Evolutionary conservation across 2,888 invertebrate genomes (phyloP), one percentile per base, ranked within the genome.

Genomic region (Drosophila antonietae): DNA sequence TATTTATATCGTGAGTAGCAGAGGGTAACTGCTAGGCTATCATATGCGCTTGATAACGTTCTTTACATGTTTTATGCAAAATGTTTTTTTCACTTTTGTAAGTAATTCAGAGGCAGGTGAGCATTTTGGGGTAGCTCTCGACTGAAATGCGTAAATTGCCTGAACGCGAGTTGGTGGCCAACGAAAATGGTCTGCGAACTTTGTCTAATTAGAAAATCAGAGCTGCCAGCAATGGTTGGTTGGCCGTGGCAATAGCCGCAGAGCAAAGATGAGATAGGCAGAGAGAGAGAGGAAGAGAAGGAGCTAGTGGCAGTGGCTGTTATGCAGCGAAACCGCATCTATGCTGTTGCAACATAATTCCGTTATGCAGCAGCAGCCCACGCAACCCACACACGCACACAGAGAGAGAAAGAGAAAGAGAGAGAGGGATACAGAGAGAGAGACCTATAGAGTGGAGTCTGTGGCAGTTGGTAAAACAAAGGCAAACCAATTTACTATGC

Each of bases 131-230:
- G 51, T 44, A 44, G n/a, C 39, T 18, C 28, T 49, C 49, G n/a
- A n/a, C 55, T 46, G 58, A 55, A 52, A 70, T 73, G 78, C 69
- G 80, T 74, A 82, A 82, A 82, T 79, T 79, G 77, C 66, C 68
- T 79, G 80, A 79, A 43, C 44, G 78, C 53, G 64, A 72, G 52
- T 67, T 68, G 71, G 72, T 81, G 72, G 79, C 84, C 84, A 68
- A 71, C 71, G 75, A 81, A 76, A 81, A 81, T 84, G 75, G 73
- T 72, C 68, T 63, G 73, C 72, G 76, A 83, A 75, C 73, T 75
- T 78, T 64, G 74, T 73, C 83, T 86, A 86, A 86, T 86, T 87
- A 83, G 78, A 86, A 86, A 87, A 85, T 86, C 86, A 80, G 81
- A 83, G 80, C 81, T 65, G 59, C 64, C 67, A 59, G 67, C 63